Evolutionary conservation across 2,113 vertebrate genomes (phyloP).

Genomic region (Myiozetetes cayanensis): DNA sequence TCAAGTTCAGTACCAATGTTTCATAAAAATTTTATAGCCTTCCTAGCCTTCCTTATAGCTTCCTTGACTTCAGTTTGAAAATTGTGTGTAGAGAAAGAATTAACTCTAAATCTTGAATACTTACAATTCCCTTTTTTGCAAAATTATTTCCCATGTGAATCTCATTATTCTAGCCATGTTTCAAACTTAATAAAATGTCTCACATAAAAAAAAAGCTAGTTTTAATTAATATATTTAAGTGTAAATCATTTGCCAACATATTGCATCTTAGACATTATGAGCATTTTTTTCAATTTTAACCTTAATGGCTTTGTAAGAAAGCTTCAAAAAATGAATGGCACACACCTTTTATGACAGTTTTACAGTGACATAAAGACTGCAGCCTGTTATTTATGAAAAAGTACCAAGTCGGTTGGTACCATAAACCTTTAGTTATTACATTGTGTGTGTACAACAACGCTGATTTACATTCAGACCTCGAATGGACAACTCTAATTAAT

Average conservation of each 20-base stretch:
- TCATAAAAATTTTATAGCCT: background rate
- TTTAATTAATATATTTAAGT: background rate
- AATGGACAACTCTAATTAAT: background rate
- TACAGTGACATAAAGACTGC: background rate
- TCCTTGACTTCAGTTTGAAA: background rate
- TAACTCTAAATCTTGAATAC: background rate
- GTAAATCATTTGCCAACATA: background rate
- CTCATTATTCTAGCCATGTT: background rate
- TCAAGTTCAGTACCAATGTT: background rate
- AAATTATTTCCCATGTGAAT: background rate
- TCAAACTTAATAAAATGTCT: background rate
- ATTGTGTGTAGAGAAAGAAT: background rate
- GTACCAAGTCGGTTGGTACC: background rate
- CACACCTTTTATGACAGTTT: background rate
- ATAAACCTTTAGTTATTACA: conserved; percentile 22
- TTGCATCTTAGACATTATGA: background rate
- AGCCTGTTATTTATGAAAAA: background rate
- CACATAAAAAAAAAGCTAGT: background rate
- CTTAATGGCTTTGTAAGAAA: background rate
- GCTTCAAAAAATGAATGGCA: background rate
- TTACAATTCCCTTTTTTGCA: background rate
- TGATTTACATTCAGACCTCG: background rate
- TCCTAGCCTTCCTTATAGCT: too few relatives aligned
- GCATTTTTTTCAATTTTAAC: background rate
- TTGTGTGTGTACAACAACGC: background rate